A percentile compares a stretch with the other conserved stretches of the same genome.
Evolutionary conservation across 2,797 vertebrate species (phyloP).

Genomic region (Synanceia verrucosa): DNA sequence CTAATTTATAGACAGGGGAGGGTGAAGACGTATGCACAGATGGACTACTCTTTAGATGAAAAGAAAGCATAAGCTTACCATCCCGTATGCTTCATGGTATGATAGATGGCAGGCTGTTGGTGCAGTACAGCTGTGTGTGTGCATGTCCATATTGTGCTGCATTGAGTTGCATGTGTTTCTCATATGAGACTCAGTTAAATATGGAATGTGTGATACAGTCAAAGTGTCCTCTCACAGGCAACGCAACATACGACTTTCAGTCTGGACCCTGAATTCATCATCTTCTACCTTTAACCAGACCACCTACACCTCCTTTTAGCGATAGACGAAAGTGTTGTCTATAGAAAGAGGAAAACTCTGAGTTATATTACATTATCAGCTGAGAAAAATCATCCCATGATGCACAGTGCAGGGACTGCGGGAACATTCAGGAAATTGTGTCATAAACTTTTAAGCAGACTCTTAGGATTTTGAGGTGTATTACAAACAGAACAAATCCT

Average conservation of each 20-base stretch:
- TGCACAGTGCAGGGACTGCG: constrained; percentile 3
- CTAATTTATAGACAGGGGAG: background rate
- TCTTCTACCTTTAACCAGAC: background rate
- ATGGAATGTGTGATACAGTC: constrained; percentile 30
- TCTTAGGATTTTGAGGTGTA: background rate
- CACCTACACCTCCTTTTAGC: background rate
- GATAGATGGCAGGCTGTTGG: constrained; percentile 6
- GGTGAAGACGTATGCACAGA: constrained; percentile 13
- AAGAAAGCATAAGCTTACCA: background rate
- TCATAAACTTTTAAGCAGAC: constrained; percentile 15
- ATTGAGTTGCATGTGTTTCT: constrained; percentile 47
- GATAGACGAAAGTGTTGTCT: constrained; percentile 16
- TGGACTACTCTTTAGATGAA: constrained; percentile 21
- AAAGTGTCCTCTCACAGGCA: constrained; percentile 15
- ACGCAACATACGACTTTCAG: background rate
- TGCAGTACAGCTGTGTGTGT: background rate
- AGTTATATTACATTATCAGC: constrained; percentile 7
- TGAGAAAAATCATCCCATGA: constrained; percentile 3
- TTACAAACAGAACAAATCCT: background rate
- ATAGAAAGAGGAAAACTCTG: background rate
- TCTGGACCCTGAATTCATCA: constrained; percentile 5
- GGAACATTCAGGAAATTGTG: constrained; percentile 5
- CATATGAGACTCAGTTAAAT: constrained; percentile 33
- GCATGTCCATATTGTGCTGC: constrained; percentile 8
- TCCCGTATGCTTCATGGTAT: constrained; percentile 10